Conservation (phyloP, 2,113 vertebrate genomes). For the Triplophysa tibetana region DNA sequence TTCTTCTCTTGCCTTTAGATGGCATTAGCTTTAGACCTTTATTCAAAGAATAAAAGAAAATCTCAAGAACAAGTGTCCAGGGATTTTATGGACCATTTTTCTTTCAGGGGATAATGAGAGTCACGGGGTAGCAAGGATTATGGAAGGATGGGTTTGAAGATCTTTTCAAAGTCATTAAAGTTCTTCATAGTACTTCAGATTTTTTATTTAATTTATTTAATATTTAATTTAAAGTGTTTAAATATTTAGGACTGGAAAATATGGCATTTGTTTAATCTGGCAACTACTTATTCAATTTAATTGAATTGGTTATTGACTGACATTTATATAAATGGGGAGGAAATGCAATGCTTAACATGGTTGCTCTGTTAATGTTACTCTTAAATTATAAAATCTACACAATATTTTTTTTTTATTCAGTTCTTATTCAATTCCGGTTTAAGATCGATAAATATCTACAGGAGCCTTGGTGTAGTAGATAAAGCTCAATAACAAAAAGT, state of each 20-base stretch:
- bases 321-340: too few relatives aligned
- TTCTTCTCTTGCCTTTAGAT: neutral
- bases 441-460: too few relatives aligned
- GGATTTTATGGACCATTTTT: constrained; percentile 49
- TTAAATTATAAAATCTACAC: too few relatives aligned
- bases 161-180: constrained; percentile 37
- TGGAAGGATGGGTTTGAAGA: constrained; percentile 29
- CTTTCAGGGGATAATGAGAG: constrained; percentile 64
- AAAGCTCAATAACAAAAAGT: neutral
- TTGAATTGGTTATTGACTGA: too few relatives aligned
- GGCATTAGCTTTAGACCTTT: neutral
- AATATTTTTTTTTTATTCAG: too few relatives aligned
- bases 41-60: constrained; percentile 50
- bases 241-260: neutral
- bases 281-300: neutral
- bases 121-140: constrained; percentile 68
- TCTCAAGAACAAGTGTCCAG: constrained; percentile 51
- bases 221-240: neutral
- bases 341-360: too few relatives aligned
- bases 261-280: neutral
- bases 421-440: too few relatives aligned
- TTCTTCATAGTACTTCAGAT: constrained; percentile 12
- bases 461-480: too few relatives aligned
- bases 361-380: too few relatives aligned
- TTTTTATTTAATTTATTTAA: neutral